Percentiles rank a stretch among this genome's conserved stretches.
These are phyloP conservation scores for Scleropages formosus DNA, from an alignment of 2,797 vertebrate species.

Conservation along the genomic window DNA sequence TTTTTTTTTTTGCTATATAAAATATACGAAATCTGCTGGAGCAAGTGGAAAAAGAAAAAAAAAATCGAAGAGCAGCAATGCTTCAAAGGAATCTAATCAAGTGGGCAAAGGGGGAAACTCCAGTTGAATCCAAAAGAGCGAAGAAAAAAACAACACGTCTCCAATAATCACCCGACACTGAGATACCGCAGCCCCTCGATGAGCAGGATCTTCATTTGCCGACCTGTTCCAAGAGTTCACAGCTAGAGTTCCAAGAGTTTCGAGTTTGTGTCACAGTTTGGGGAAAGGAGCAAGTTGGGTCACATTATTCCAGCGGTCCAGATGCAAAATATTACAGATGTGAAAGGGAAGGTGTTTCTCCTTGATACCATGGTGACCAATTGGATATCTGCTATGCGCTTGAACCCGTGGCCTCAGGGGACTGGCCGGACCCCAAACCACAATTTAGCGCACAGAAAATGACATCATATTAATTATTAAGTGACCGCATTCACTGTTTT, in stretches of 20 bases:
- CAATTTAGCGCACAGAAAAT: no score
- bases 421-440: neutral
- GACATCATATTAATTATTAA: no score
- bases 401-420: neutral
- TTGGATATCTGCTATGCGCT: conserved; percentile 24
- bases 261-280: no score
- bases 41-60: conserved; percentile 38
- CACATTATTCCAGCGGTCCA: no score
- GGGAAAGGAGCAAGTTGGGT: neutral
- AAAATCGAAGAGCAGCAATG: conserved; percentile 47
- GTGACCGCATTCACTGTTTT: no score
- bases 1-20: conserved; percentile 39
- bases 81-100: conserved; percentile 48
- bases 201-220: no score
- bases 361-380: conserved; percentile 6
- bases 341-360: neutral
- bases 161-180: no score
- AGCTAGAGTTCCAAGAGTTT: no score
- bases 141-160: no score
- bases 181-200: no score
- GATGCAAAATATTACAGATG: neutral
- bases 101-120: conserved; percentile 29
- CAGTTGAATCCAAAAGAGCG: no score
- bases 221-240: no score
- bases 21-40: conserved; percentile 53